Evolutionary conservation across 2,113 vertebrate genomes (phyloP).

Genomic region (Thermophis baileyi): DNA sequence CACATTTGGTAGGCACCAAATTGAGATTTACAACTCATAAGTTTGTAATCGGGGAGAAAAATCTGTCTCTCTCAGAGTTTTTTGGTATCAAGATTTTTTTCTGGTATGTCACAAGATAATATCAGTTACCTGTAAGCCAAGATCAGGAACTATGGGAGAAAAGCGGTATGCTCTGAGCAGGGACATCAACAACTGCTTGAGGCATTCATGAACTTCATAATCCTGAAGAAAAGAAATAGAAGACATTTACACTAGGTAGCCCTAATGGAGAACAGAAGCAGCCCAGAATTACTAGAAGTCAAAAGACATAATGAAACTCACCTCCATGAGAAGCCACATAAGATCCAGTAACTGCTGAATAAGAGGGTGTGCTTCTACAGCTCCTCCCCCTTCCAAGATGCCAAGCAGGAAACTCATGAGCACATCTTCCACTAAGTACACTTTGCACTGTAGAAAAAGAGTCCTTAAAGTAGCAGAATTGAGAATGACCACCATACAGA

Average conservation of each 20-base stretch:
- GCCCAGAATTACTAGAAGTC: not conserved
- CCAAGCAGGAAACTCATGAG: conserved; percentile 91
- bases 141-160: conserved; percentile 94
- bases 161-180: conserved; percentile 93
- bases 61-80: not conserved
- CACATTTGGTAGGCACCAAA: not conserved
- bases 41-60: not conserved
- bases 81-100: conserved; percentile 10
- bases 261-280: not conserved
- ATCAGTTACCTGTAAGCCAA: conserved; percentile 86
- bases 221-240: conserved; percentile 72
- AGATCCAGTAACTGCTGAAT: conserved; percentile 91
- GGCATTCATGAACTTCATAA: conserved; percentile 91
- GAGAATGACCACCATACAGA: not conserved
- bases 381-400: conserved; percentile 82
- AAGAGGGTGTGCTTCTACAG: conserved; percentile 81
- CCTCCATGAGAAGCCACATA: conserved; percentile 99
- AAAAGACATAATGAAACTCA: conserved; percentile 47
- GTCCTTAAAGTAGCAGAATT: not conserved
- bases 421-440: conserved; percentile 95
- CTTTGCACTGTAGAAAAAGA: conserved; percentile 80
- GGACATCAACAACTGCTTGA: conserved; percentile 97
- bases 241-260: not conserved
- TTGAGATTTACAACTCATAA: not conserved
- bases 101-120: conserved; percentile 1